Percentiles rank a stretch among this genome's conserved stretches.
Evolutionary conservation across 1,140 invertebrate genomes (phyloP).

Genomic region (Globodera rostochiensis): DNA sequence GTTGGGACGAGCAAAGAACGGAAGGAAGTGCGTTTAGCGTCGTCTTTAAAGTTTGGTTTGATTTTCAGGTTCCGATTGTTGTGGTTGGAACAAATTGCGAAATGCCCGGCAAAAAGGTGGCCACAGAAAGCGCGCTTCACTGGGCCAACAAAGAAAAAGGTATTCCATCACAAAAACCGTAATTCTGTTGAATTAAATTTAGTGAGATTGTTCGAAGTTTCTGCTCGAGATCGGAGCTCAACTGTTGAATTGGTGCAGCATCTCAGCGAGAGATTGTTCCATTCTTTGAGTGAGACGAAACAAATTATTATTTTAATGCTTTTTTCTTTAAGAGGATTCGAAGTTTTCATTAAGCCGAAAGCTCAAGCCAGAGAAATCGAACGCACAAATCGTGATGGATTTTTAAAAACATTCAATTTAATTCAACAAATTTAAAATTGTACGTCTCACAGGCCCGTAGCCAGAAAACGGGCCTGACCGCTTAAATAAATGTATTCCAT

Average conservation of each 20-base stretch:
- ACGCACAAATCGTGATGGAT: slow-evolving; percentile 65
- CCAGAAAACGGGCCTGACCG: no score
- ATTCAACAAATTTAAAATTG: no score
- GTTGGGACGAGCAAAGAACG: slow-evolving; percentile 62
- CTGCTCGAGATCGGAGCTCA: slow-evolving; percentile 35
- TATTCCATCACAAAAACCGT: neutral
- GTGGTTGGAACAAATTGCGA: slow-evolving; percentile 58
- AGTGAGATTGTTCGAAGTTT: slow-evolving; percentile 48
- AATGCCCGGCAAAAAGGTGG: slow-evolving; percentile 50
- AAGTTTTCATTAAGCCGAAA: slow-evolving; percentile 64
- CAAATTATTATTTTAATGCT: neutral
- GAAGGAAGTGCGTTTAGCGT: slow-evolving; percentile 12
- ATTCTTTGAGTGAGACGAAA: slow-evolving; percentile 56
- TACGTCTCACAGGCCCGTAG: no score
- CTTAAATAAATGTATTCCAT: no score
- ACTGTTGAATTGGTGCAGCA: slow-evolving; percentile 62
- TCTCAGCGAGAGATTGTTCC: slow-evolving; percentile 54
- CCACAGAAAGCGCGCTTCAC: slow-evolving; percentile 50
- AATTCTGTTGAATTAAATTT: neutral
- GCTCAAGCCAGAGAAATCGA: slow-evolving; percentile 63
- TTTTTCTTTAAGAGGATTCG: slow-evolving; percentile 61
- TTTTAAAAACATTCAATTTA: slow-evolving; percentile 37
- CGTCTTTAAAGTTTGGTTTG: neutral
- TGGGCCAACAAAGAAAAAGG: slow-evolving; percentile 59
- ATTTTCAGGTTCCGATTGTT: slow-evolving; percentile 53